Percentiles rank a stretch among this genome's conserved stretches.
Conservation (phyloP, 53 echinoderm and acorn worm genomes). For the Stichopus horrens region DNA sequence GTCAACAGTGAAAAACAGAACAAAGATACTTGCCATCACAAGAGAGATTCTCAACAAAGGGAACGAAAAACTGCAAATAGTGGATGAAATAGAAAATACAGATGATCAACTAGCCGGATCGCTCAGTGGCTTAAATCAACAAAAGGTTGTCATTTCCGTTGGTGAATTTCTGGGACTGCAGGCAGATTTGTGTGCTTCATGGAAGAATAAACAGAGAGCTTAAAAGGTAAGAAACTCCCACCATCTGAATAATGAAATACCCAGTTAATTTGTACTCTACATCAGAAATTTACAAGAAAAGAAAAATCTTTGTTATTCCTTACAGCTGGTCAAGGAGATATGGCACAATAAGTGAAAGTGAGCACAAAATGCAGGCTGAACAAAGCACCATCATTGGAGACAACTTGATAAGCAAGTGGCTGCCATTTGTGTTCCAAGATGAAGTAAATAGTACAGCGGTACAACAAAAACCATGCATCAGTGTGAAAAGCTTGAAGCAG, state of each 20-base stretch:
- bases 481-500: background rate
- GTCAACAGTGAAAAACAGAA: no score
- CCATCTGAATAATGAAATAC: no score
- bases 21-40: no score
- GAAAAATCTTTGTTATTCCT: background rate
- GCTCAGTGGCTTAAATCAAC: background rate
- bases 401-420: constrained; percentile 25
- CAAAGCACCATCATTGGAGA: constrained; percentile 22
- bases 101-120: no score
- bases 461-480: background rate
- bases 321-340: constrained; percentile 14
- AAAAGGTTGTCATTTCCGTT: constrained; percentile 15
- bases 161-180: constrained; percentile 25
- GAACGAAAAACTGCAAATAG: no score
- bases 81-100: background rate
- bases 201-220: constrained; percentile 24
- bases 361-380: background rate
- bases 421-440: constrained; percentile 20
- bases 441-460: background rate
- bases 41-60: no score
- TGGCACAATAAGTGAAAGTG: constrained; percentile 6
- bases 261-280: no score
- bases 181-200: constrained; percentile 10
- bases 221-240: background rate
- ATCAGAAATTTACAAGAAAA: no score